Evolutionary conservation across 2,113 vertebrate species (phyloP).

Genomic region (Brachyistius frenatus): DNA sequence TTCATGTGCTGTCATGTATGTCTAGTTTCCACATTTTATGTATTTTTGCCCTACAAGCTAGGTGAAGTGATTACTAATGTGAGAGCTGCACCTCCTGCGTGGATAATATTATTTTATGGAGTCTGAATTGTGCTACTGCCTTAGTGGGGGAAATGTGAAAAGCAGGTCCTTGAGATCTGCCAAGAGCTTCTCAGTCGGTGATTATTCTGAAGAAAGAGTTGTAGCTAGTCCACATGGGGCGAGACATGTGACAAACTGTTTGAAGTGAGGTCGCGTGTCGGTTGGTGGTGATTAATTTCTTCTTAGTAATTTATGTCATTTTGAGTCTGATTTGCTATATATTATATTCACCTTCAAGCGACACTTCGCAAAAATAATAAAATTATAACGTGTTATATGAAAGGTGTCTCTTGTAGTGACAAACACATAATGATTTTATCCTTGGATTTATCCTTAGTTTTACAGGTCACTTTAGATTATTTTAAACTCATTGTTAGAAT

Average conservation of each 20-base stretch:
- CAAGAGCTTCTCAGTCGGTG: constrained; percentile 40
- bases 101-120: constrained; percentile 70
- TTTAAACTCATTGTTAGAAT: neutral
- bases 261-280: neutral
- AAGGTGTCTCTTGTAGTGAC: too few relatives aligned
- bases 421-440: neutral
- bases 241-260: constrained; percentile 5
- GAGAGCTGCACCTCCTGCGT: constrained; percentile 49
- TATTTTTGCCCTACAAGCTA: constrained; percentile 11
- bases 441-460: neutral
- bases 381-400: too few relatives aligned
- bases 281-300: neutral
- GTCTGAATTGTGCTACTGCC: constrained; percentile 47
- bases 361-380: too few relatives aligned
- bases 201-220: constrained; percentile 37
- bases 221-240: constrained; percentile 21
- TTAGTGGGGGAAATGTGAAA: constrained; percentile 12
- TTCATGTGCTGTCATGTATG: neutral
- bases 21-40: neutral
- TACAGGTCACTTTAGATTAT: neutral
- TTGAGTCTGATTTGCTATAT: neutral
- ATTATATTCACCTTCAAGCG: too few relatives aligned
- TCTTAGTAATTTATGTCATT: neutral
- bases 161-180: constrained; percentile 45
- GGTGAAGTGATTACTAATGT: constrained; percentile 51